Percentiles rank a stretch among this genome's conserved stretches.
These are phyloP conservation scores for Peucedramus taeniatus DNA, from an alignment of 2,113 vertebrate species.

Conservation along the genomic window DNA sequence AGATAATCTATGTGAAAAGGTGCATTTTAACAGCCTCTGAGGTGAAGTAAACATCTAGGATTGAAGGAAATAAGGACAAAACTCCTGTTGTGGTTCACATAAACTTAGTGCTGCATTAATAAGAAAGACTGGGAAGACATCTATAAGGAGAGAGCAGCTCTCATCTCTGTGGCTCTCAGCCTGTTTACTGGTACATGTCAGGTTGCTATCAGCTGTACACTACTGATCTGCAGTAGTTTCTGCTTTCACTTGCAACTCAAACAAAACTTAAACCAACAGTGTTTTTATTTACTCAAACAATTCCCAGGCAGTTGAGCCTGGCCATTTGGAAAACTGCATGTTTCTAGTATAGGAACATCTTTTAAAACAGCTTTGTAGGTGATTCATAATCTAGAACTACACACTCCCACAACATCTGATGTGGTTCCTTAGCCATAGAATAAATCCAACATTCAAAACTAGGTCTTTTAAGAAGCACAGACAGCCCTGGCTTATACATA, in stretches of 20 bases:
- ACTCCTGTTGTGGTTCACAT: not conserved
- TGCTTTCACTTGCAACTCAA: not conserved
- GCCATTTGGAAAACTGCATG: not conserved
- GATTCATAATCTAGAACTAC: not conserved
- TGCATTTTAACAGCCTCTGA: not conserved
- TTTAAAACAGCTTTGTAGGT: not conserved
- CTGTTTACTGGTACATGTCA: accelerated
- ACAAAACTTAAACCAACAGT: not conserved
- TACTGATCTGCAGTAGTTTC: not conserved
- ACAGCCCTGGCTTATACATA: not conserved
- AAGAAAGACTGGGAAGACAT: not conserved
- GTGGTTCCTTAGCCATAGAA: not conserved
- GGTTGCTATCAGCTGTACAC: accelerated
- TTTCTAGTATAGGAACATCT: not conserved
- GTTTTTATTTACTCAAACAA: not conserved
- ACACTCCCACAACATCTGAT: accelerated
- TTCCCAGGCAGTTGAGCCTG: not conserved
- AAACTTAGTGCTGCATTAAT: not conserved
- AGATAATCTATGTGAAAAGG: not conserved
- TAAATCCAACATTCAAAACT: not conserved
- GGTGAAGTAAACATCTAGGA: not conserved
- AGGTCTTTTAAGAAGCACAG: not conserved
- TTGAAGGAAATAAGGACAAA: not conserved
- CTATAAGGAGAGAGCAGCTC: not conserved
- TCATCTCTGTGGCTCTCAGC: accelerated